phyloP scores from a whole-genome alignment of 1,140 invertebrate genomes.

The Microplitis mediator region DNA sequence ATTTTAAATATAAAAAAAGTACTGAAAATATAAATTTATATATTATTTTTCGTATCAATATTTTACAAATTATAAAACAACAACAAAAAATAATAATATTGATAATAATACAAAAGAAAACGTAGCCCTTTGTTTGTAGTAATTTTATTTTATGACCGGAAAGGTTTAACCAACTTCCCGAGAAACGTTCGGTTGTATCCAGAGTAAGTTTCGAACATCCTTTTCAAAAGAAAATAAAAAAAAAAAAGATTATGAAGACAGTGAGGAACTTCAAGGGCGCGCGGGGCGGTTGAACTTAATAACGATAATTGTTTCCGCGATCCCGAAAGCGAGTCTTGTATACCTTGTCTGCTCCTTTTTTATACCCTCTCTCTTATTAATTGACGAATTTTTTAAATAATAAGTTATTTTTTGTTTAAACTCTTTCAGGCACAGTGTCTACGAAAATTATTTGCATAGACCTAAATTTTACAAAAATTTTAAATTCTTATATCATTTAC shows the following conservation, averaged over 20 bases:
- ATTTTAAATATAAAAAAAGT: no score
- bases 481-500: neutral
- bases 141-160: constrained; percentile 30
- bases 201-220: constrained; percentile 1
- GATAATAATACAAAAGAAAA: constrained; percentile 3
- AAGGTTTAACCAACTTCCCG: constrained; percentile 31
- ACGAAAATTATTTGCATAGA: no score
- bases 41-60: no score
- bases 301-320: constrained; percentile 31
- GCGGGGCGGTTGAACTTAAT: constrained; percentile 27
- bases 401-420: neutral
- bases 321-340: constrained; percentile 1
- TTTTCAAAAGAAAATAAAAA: constrained; percentile 9
- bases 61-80: no score
- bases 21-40: no score
- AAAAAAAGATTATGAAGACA: neutral
- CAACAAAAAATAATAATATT: no score
- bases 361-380: neutral
- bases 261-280: constrained; percentile 1
- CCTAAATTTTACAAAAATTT: no score
- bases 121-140: constrained; percentile 24
- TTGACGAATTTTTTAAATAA: neutral
- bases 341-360: no score
- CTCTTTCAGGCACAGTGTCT: neutral
- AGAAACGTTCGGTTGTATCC: constrained; percentile 21